Conservation (phyloP, 2,888 invertebrate species). For the Nomada fabriciana region DNA sequence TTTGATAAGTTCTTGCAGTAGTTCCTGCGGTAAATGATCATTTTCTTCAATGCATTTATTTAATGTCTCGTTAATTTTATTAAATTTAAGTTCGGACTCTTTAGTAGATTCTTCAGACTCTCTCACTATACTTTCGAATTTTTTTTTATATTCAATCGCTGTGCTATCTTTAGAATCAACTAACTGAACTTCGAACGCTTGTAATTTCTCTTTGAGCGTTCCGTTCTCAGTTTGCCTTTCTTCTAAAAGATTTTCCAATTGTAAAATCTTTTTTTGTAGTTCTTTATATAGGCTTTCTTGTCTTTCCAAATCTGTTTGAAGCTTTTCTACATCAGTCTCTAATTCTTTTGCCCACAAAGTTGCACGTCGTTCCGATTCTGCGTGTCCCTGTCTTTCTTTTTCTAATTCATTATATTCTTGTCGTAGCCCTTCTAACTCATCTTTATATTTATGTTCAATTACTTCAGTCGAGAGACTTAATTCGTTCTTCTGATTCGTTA, state of each 20-base stretch:
- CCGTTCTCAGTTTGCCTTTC: slow-evolving; percentile 75
- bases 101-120: slow-evolving; percentile 42
- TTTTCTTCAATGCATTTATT: slow-evolving; percentile 80
- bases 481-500: slow-evolving; percentile 46
- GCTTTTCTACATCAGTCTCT: slow-evolving; percentile 76
- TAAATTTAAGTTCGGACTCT: slow-evolving; percentile 55
- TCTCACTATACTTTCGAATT: slow-evolving; percentile 27
- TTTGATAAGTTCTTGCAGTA: slow-evolving; percentile 84
- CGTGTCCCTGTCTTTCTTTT: slow-evolving; percentile 72
- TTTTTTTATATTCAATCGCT: slow-evolving; percentile 25
- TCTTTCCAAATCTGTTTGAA: slow-evolving; percentile 71
- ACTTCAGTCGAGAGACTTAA: slow-evolving; percentile 9
- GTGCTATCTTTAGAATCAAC: slow-evolving; percentile 43
- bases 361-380: slow-evolving; percentile 72
- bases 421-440: slow-evolving; percentile 38
- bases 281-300: slow-evolving; percentile 64
- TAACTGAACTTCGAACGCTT: slow-evolving; percentile 72
- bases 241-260: slow-evolving; percentile 71
- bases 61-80: slow-evolving; percentile 55
- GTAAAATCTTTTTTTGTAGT: slow-evolving; percentile 61
- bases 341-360: slow-evolving; percentile 74
- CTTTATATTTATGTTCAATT: slow-evolving; percentile 40
- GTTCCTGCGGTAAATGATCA: slow-evolving; percentile 84
- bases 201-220: slow-evolving; percentile 70
- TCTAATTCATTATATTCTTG: slow-evolving; percentile 39